Conservation (phyloP, 1,140 invertebrate species). For the Zophobas morio region DNA sequence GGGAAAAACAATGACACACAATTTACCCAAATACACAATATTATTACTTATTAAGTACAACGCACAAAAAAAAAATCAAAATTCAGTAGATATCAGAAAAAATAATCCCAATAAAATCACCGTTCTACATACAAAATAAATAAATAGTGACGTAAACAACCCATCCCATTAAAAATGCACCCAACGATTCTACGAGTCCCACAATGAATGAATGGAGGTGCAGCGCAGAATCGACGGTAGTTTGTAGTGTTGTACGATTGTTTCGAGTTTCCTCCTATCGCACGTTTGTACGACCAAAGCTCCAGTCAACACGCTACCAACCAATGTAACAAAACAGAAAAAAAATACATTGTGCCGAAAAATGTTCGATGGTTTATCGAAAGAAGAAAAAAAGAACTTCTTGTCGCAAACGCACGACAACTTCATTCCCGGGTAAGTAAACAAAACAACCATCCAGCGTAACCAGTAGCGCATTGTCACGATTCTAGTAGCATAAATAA, state of each 20-base stretch:
- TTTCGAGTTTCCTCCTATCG: slow-evolving; percentile 12
- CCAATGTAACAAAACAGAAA: slow-evolving; percentile 6
- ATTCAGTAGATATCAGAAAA: too few relatives aligned
- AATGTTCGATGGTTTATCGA: slow-evolving; percentile 64
- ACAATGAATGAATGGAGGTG: slow-evolving; percentile 20
- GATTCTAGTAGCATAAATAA: too few relatives aligned
- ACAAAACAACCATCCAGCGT: neutral
- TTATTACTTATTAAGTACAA: too few relatives aligned
- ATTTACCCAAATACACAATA: too few relatives aligned
- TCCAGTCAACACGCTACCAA: neutral
- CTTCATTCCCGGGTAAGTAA: slow-evolving; percentile 70
- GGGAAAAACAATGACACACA: too few relatives aligned
- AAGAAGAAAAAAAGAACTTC: slow-evolving; percentile 68
- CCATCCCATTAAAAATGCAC: slow-evolving; percentile 16
- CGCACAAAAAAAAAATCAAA: too few relatives aligned
- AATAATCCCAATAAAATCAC: too few relatives aligned
- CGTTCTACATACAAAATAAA: too few relatives aligned
- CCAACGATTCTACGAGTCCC: slow-evolving; percentile 1
- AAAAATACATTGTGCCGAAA: slow-evolving; percentile 5
- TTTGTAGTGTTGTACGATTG: slow-evolving; percentile 33
- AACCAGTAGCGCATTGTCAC: too few relatives aligned
- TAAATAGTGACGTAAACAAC: neutral
- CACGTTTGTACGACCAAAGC: slow-evolving; percentile 12
- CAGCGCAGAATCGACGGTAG: slow-evolving; percentile 43
- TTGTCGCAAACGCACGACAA: slow-evolving; percentile 68